phyloP scores from a whole-genome alignment of 2,888 invertebrate genomes.

The Gnatocerus cornutus region DNA sequence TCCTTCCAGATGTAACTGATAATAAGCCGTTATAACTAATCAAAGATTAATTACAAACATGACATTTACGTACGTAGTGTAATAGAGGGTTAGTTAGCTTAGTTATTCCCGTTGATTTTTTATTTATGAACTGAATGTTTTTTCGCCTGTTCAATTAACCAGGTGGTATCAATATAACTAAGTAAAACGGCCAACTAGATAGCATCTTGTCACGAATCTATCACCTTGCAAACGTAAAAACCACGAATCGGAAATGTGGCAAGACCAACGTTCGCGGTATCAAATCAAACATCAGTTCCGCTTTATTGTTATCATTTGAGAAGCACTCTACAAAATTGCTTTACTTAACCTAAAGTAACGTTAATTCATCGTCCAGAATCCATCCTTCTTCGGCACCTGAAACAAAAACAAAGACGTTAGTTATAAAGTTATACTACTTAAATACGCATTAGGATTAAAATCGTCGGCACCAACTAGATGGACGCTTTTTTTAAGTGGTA shows the following conservation, averaged over 20 bases:
- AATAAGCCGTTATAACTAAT: conserved; percentile 44
- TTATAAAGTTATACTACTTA: conserved; percentile 62
- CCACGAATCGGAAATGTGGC: background rate
- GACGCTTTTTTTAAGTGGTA: conserved; percentile 50
- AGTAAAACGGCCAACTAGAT: conserved; percentile 27
- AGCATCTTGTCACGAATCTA: conserved; percentile 37
- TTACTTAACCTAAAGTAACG: conserved; percentile 55
- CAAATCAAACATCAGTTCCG: conserved; percentile 55
- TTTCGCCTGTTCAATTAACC: conserved; percentile 34
- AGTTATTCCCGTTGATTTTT: conserved; percentile 6
- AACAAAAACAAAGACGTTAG: conserved; percentile 59
- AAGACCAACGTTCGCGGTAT: conserved; percentile 6
- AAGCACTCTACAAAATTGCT: conserved; percentile 59
- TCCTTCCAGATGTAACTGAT: conserved; percentile 43
- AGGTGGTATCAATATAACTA: conserved; percentile 27
- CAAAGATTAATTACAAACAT: conserved; percentile 42
- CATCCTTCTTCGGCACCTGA: conserved; percentile 50
- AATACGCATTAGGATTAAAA: conserved; percentile 63
- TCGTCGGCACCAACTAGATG: conserved; percentile 55
- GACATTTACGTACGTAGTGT: conserved; percentile 32
- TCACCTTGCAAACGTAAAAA: conserved; percentile 40
- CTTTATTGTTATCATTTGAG: conserved; percentile 52
- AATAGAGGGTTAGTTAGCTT: conserved; percentile 22
- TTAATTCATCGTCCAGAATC: conserved; percentile 51
- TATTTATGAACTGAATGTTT: conserved; percentile 27